phyloP scores from a whole-genome alignment of 2,797 vertebrate genomes.

The Tinamus major region DNA sequence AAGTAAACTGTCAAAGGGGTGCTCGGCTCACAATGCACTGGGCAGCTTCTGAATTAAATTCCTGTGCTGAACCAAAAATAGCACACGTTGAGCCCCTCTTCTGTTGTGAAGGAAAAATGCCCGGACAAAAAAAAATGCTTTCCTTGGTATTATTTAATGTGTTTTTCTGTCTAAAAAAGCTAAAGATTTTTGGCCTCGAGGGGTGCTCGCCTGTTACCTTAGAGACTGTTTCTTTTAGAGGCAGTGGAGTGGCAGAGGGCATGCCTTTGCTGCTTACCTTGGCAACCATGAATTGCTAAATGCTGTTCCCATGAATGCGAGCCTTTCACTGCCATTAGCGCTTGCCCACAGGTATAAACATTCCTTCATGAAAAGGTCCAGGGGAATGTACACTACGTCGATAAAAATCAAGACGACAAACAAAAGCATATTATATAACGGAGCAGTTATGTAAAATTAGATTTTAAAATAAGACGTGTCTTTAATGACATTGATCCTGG shows the following conservation, averaged over 20 bases:
- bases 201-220: constrained; percentile 81
- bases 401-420: constrained; percentile 79
- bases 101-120: constrained; percentile 42
- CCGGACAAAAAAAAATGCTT: constrained; percentile 52
- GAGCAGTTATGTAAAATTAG: constrained; percentile 73
- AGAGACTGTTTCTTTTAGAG: constrained; percentile 81
- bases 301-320: constrained; percentile 83
- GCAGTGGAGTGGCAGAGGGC: constrained; percentile 77
- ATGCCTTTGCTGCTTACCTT: constrained; percentile 86
- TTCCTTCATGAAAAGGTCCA: constrained; percentile 78
- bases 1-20: constrained; percentile 70
- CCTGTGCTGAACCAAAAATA: constrained; percentile 60
- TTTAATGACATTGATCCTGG: constrained; percentile 73
- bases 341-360: constrained; percentile 84
- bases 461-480: constrained; percentile 65
- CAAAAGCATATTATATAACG: constrained; percentile 80
- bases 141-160: constrained; percentile 70
- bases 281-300: constrained; percentile 79
- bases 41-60: constrained; percentile 71
- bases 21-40: constrained; percentile 50
- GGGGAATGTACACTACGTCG: constrained; percentile 76
- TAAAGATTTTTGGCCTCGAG: constrained; percentile 77
- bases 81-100: constrained; percentile 55
- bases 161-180: constrained; percentile 73
- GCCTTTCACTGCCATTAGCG: constrained; percentile 82